Conservation (phyloP, 2,113 vertebrate species). For the Cisticola juncidis region DNA sequence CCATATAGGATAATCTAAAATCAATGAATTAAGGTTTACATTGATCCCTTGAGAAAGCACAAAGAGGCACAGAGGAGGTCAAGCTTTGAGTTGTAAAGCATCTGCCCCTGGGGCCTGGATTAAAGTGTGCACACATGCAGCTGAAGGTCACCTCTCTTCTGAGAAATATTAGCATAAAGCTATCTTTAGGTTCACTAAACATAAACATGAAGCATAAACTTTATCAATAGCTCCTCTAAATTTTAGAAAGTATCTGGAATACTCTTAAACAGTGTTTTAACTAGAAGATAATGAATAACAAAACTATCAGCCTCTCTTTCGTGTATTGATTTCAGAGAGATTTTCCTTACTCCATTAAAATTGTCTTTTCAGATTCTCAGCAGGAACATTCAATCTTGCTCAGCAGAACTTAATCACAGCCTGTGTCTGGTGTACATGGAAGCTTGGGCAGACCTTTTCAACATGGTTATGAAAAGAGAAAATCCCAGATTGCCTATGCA, state of each 20-base stretch:
- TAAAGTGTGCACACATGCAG: neutral
- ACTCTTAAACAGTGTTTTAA: neutral
- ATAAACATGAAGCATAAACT: neutral
- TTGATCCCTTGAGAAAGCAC: neutral
- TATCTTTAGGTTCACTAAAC: neutral
- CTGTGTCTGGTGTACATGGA: neutral
- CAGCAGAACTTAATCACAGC: neutral
- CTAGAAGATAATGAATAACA: slow-evolving; percentile 33
- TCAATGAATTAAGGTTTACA: neutral
- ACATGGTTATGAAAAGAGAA: neutral
- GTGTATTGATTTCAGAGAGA: slow-evolving; percentile 28
- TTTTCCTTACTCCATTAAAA: slow-evolving; percentile 16
- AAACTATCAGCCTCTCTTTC: slow-evolving; percentile 13
- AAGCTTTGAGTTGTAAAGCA: neutral
- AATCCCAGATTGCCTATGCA: neutral
- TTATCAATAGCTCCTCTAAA: neutral
- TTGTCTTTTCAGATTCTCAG: slow-evolving; percentile 2
- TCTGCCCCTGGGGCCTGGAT: neutral
- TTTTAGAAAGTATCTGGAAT: slow-evolving; percentile 11
- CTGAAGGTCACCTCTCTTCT: neutral
- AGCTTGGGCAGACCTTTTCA: neutral
- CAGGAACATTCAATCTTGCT: neutral
- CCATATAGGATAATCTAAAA: neutral
- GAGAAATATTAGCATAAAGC: neutral
- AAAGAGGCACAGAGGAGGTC: neutral